These are phyloP conservation scores for Zaprionus tsacasi DNA, from an alignment of 1,140 invertebrate species.

Conservation along the genomic window DNA sequence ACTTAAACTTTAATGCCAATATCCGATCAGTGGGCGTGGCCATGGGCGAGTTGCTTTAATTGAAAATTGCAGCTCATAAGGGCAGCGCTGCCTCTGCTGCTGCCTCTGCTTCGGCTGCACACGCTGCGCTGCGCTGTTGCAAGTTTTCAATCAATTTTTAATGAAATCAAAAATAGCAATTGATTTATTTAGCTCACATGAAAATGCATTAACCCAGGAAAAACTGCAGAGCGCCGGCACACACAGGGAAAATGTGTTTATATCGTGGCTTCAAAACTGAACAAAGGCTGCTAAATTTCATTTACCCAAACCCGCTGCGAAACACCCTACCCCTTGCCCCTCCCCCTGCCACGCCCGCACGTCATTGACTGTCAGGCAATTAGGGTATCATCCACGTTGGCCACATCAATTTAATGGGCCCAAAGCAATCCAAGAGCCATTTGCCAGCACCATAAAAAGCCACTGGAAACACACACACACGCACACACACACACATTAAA, in stretches of 20 bases:
- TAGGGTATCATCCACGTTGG: conserved; percentile 46
- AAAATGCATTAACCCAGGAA: conserved; percentile 17
- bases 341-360: not conserved
- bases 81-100: not conserved
- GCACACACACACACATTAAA: conserved; percentile 67
- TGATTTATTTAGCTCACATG: conserved; percentile 23
- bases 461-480: conserved; percentile 66
- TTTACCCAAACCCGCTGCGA: not conserved
- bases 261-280: not conserved
- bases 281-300: not conserved
- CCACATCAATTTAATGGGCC: conserved; percentile 61
- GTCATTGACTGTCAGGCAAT: conserved; percentile 20
- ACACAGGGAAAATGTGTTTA: not conserved
- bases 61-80: conserved; percentile 9
- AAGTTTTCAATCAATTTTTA: conserved; percentile 58
- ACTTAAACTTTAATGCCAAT: conserved; percentile 19
- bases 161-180: conserved; percentile 46
- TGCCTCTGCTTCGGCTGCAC: not conserved
- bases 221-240: not conserved
- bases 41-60: conserved; percentile 3
- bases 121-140: conserved; percentile 27
- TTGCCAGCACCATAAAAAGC: conserved; percentile 67
- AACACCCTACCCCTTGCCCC: not conserved
- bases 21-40: conserved; percentile 14
- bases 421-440: conserved; percentile 67